Conservation (phyloP, 2,888 invertebrate genomes). For the Antheraea yamamai region DNA sequence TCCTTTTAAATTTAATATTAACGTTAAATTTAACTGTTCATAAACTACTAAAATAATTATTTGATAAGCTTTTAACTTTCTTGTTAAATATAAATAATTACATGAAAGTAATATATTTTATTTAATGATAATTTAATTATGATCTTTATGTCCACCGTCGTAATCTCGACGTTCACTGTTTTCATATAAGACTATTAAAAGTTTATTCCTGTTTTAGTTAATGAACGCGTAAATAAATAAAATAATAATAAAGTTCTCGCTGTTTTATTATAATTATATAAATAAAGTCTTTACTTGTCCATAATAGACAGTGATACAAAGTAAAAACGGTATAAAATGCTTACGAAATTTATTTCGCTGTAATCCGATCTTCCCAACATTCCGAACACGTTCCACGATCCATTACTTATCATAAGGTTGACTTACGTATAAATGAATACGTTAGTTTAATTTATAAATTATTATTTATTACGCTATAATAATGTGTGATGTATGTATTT, state of each 20-base stretch:
- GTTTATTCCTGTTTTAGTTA: slow-evolving; percentile 1
- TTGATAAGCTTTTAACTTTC: not conserved
- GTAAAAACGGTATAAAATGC: not conserved
- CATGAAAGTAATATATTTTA: not conserved
- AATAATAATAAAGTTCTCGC: not conserved
- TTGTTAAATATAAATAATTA: not conserved
- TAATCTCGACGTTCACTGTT: slow-evolving; percentile 10
- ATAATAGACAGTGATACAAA: not conserved
- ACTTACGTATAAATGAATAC: not conserved
- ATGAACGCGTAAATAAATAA: not conserved
- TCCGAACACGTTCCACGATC: not conserved
- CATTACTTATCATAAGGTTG: not conserved
- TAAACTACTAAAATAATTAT: not conserved
- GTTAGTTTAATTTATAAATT: not conserved
- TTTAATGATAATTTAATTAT: slow-evolving; percentile 13
- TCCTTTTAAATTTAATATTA: not conserved
- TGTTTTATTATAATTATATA: not conserved
- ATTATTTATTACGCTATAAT: not conserved
- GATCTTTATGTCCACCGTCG: not conserved
- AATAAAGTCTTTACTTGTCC: not conserved
- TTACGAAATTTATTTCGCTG: not conserved
- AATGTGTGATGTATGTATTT: not conserved
- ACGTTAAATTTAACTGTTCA: not conserved
- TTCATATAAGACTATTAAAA: slow-evolving; percentile 3
- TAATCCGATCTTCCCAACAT: not conserved